These are phyloP conservation scores for Stercorarius parasiticus DNA, from an alignment of 2,113 vertebrate genomes.

Conservation along the genomic window DNA sequence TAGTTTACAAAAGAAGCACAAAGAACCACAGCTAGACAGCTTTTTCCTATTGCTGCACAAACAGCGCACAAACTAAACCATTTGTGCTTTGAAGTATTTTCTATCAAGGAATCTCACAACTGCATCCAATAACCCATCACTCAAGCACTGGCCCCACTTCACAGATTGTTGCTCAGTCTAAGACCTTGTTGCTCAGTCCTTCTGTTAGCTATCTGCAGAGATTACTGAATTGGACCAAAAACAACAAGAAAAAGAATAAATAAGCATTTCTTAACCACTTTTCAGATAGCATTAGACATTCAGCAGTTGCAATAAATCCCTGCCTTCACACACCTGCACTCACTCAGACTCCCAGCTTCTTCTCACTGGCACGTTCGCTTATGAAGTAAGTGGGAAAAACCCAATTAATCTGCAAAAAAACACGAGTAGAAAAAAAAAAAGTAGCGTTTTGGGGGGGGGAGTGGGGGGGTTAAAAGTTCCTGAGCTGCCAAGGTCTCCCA, in stretches of 20 bases:
- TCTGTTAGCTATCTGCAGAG: neutral
- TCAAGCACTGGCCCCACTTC: neutral
- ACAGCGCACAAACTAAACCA: neutral
- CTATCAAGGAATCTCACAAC: neutral
- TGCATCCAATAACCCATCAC: neutral
- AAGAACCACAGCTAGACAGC: neutral
- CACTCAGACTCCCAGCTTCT: neutral
- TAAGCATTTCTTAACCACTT: neutral
- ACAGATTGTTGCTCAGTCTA: neutral
- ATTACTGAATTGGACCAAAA: neutral
- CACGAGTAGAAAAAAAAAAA: rapidly evolving
- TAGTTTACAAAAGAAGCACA: neutral
- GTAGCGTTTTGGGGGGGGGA: too few relatives aligned
- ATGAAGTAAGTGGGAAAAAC: neutral
- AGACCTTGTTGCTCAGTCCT: neutral
- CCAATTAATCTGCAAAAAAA: neutral
- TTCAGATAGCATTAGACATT: neutral
- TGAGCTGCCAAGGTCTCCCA: neutral
- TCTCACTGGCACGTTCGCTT: neutral
- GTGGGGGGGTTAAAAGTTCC: neutral
- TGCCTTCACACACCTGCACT: neutral
- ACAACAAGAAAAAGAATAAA: neutral
- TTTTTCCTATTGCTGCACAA: neutral
- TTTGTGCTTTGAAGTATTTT: neutral
- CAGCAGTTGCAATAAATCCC: neutral